These are phyloP conservation scores for Crematogaster levior DNA, from an alignment of 2,888 invertebrate species.

Conservation along the genomic window DNA sequence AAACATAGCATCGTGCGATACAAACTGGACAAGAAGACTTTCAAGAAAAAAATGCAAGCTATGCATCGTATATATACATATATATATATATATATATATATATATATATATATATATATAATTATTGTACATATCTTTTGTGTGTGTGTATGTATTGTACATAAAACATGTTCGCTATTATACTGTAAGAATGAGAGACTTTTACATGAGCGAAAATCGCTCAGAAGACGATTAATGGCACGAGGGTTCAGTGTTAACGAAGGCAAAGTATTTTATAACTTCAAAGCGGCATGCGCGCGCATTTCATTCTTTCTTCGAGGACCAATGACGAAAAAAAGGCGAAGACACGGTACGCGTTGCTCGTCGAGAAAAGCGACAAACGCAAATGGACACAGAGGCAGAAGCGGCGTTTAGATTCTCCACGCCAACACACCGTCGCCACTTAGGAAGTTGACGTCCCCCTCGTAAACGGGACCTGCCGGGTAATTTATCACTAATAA, in stretches of 20 bases:
- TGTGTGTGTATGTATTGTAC: neutral
- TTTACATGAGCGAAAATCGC: slow-evolving; percentile 48
- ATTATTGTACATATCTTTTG: too few species aligned
- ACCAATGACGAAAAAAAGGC: slow-evolving; percentile 63
- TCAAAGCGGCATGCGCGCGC: slow-evolving; percentile 72
- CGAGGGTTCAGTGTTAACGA: slow-evolving; percentile 74
- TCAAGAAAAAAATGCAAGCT: neutral
- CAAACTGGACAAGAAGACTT: neutral
- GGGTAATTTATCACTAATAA: slow-evolving; percentile 80
- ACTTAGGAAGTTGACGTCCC: slow-evolving; percentile 23
- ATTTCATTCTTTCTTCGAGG: slow-evolving; percentile 72
- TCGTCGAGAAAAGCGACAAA: slow-evolving; percentile 33
- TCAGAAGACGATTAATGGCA: slow-evolving; percentile 74
- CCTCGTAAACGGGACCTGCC: slow-evolving; percentile 62
- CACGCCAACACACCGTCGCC: slow-evolving; percentile 27
- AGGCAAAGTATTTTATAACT: slow-evolving; percentile 78
- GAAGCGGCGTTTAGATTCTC: slow-evolving; percentile 11
- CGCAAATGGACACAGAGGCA: slow-evolving; percentile 19
- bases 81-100: neutral
- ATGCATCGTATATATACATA: neutral
- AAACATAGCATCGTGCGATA: neutral
- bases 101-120: neutral
- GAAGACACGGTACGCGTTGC: slow-evolving; percentile 10
- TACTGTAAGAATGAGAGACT: slow-evolving; percentile 32
- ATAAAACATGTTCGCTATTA: slow-evolving; percentile 53